Evolutionary conservation across 2,113 vertebrate species (phyloP), one percentile per base, ranked within the genome.

Genomic region (Misgurnus mizolepis): DNA sequence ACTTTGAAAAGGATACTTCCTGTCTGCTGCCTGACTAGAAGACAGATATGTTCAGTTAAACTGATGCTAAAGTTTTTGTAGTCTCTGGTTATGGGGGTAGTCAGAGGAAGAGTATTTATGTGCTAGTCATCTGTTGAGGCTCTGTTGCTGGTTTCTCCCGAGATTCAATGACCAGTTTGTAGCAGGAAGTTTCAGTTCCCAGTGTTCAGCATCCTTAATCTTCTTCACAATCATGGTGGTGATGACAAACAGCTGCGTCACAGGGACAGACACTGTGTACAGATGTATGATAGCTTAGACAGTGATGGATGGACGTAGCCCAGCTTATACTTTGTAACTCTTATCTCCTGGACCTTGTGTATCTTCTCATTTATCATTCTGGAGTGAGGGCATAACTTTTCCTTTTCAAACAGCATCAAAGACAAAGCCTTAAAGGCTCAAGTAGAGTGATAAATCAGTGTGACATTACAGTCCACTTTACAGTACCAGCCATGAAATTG

Each of bases 1-100:
- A 34, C 77, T 90, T 90, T 90, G 85, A 89, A 89, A 80, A 81
- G 43, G 80, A 70, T 67, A 82, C 83, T 82, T 89, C 83, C 87
- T 87, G 85, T 74, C 80, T 82, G 15, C 75, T 71, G 80, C 83
- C 78, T 84, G 79, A 83, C 53, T 81, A 78, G 79, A 76, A 82
- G 84, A 78, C 72, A 76, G n/a, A 78, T 77, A 41, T 77, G 61
- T 77, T 10, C 62, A 67, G 17, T 67, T 67, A 62, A 77, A 61
- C 43, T n/a, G 43, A 75, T 41, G 45, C 41, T 47, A 14, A 75
- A 49, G 58, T 62, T 49, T 64, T 49, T 50, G 73, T 62, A 75
- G 47, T 41, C 47, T 65, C 61, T 77, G 47, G 75, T 77, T 39
- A 62, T 9, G 47, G 75, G 60, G 62, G 47, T n/a, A 77, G 75